Conservation (phyloP, 2,888 invertebrate genomes). For the Petrophora chlorosata region DNA sequence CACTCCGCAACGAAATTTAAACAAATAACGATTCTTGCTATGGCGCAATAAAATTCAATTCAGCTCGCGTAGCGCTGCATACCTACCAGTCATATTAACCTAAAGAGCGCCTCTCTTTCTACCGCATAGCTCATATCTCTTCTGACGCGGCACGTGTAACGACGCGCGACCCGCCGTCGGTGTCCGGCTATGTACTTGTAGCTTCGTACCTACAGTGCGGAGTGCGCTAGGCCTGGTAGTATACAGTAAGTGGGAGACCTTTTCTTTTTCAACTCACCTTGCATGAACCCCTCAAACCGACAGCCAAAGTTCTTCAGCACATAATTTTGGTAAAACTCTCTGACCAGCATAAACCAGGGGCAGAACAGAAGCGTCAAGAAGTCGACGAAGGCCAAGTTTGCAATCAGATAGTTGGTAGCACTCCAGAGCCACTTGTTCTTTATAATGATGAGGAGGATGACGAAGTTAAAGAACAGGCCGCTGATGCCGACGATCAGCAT, state of each 20-base stretch:
- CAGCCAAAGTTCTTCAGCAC: conserved; percentile 89
- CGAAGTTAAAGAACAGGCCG: conserved; percentile 87
- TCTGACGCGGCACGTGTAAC: too few species aligned
- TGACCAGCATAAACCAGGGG: conserved; percentile 89
- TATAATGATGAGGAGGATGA: conserved; percentile 85
- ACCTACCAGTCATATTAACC: too few species aligned
- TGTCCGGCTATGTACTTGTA: too few species aligned
- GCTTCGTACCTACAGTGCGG: neutral
- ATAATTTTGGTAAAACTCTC: conserved; percentile 91
- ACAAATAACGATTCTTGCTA: too few species aligned
- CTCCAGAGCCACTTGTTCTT: conserved; percentile 86
- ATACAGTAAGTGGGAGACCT: too few species aligned
- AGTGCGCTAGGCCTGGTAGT: too few species aligned
- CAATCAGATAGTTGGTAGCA: conserved; percentile 88
- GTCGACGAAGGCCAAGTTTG: conserved; percentile 90
- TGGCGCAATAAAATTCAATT: too few species aligned
- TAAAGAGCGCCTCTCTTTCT: too few species aligned
- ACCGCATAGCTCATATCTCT: too few species aligned
- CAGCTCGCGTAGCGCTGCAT: too few species aligned
- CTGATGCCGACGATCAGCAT: conserved; percentile 85
- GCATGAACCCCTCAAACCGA: conserved; percentile 89
- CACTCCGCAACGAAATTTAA: too few species aligned
- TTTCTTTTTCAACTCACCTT: conserved; percentile 84
- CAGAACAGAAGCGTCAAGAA: conserved; percentile 86
- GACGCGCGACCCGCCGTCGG: too few species aligned